Conservation (phyloP, 2,888 invertebrate genomes). For the Latrodectus elegans region DNA sequence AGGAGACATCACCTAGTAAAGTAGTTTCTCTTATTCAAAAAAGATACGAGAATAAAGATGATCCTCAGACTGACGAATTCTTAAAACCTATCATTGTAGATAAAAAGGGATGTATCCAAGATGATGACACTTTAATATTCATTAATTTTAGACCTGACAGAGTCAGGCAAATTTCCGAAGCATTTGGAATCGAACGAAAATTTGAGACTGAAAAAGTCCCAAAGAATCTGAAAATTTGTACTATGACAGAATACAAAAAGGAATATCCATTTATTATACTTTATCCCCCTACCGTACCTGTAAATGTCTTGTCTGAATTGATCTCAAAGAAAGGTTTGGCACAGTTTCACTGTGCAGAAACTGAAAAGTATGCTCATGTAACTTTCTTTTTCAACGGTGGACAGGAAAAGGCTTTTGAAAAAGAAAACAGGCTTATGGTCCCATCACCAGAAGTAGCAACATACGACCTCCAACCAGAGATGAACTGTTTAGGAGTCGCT, state of each 20-base stretch:
- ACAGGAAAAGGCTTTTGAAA: constrained; percentile 74
- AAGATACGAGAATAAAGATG: constrained; percentile 72
- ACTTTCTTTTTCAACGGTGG: constrained; percentile 78
- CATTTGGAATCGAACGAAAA: constrained; percentile 72
- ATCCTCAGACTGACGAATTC: constrained; percentile 76
- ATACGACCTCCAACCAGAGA: constrained; percentile 76
- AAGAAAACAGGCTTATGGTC: constrained; percentile 76
- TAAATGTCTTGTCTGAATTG: constrained; percentile 76
- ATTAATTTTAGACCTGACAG: constrained; percentile 76
- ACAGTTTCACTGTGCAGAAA: constrained; percentile 77
- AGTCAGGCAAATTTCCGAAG: constrained; percentile 76
- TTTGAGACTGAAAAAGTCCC: constrained; percentile 73
- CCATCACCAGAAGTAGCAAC: constrained; percentile 77
- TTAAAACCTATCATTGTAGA: constrained; percentile 75
- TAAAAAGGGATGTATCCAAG: constrained; percentile 73
- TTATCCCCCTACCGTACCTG: constrained; percentile 75
- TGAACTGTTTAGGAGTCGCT: constrained; percentile 75
- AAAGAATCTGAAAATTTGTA: constrained; percentile 72
- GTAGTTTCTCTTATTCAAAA: constrained; percentile 71
- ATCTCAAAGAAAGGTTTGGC: constrained; percentile 73
- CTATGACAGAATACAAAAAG: constrained; percentile 77
- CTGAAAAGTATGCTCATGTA: constrained; percentile 77
- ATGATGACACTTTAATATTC: constrained; percentile 76
- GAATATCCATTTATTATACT: constrained; percentile 75
- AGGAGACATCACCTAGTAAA: constrained; percentile 72